Conservation (phyloP, 1,140 invertebrate species). For the Platyscapa corneri region DNA sequence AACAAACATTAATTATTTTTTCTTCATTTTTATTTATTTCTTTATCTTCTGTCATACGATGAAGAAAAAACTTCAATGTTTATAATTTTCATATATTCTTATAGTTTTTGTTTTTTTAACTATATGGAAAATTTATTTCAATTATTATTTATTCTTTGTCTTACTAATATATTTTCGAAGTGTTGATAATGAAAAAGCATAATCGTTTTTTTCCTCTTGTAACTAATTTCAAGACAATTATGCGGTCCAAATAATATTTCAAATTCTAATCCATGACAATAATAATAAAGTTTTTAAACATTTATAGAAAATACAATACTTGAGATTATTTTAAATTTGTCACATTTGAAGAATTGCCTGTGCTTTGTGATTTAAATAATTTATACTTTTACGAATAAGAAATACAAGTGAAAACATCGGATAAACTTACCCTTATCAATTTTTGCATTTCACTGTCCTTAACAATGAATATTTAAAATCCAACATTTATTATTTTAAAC, state of each 20-base stretch:
- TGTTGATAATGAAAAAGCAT: background rate
- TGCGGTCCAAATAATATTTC: background rate
- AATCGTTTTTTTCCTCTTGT: background rate
- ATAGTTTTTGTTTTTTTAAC: background rate
- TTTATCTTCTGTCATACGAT: constrained; percentile 36
- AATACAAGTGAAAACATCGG: background rate
- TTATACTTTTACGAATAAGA: background rate
- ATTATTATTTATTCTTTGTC: too few species aligned
- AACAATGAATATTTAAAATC: background rate
- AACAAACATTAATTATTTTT: background rate
- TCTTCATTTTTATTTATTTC: too few species aligned
- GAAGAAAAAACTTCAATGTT: constrained; percentile 24
- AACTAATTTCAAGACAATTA: background rate
- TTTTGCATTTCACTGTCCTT: background rate
- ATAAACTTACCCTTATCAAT: constrained; percentile 28
- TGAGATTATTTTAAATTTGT: too few species aligned
- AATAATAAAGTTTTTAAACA: too few species aligned
- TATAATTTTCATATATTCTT: background rate
- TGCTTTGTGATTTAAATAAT: too few species aligned
- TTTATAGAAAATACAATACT: too few species aligned
- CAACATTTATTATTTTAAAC: background rate
- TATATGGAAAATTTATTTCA: too few species aligned
- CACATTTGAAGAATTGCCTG: too few species aligned
- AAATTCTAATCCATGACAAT: too few species aligned
- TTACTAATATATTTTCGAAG: background rate